Conservation (phyloP, 1,140 invertebrate genomes). For the Eupeodes corollae region DNA sequence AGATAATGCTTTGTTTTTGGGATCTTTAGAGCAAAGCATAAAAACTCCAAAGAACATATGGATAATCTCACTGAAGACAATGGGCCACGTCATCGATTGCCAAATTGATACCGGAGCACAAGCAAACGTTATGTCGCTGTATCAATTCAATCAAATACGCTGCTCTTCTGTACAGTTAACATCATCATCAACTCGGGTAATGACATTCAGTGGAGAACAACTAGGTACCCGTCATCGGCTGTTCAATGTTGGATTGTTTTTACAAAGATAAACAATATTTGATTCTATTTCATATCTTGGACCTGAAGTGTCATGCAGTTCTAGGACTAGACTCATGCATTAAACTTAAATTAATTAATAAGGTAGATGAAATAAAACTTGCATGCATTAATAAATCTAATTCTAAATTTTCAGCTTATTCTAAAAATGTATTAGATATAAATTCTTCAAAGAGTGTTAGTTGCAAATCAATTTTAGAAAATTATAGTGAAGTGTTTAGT, state of each 20-base stretch:
- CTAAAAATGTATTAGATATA: constrained; percentile 2
- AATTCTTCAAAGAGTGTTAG: constrained; percentile 1
- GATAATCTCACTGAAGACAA: constrained; percentile 9
- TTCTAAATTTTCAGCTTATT: constrained; percentile 2
- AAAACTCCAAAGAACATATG: constrained; percentile 3
- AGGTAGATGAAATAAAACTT: not conserved
- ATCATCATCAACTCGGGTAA: constrained; percentile 1
- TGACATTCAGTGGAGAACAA: constrained; percentile 7
- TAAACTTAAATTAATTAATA: constrained; percentile 3
- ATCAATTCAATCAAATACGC: constrained; percentile 7
- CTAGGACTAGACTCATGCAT: constrained; percentile 1
- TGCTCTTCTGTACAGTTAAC: constrained; percentile 1
- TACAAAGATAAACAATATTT: constrained; percentile 3
- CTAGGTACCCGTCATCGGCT: constrained; percentile 5
- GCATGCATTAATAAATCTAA: not conserved
- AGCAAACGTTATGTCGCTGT: constrained; percentile 13
- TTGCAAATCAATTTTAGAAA: not conserved
- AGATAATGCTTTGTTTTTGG: not conserved
- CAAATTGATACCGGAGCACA: constrained; percentile 14
- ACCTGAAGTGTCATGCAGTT: constrained; percentile 6
- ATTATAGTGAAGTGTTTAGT: constrained; percentile 2
- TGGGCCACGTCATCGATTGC: constrained; percentile 8
- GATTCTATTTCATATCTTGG: constrained; percentile 7
- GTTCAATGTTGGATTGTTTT: not conserved
- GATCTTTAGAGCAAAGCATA: not conserved